These are phyloP conservation scores for Grammomys surdaster DNA, from an alignment of 2,113 vertebrate genomes.

Conservation along the genomic window DNA sequence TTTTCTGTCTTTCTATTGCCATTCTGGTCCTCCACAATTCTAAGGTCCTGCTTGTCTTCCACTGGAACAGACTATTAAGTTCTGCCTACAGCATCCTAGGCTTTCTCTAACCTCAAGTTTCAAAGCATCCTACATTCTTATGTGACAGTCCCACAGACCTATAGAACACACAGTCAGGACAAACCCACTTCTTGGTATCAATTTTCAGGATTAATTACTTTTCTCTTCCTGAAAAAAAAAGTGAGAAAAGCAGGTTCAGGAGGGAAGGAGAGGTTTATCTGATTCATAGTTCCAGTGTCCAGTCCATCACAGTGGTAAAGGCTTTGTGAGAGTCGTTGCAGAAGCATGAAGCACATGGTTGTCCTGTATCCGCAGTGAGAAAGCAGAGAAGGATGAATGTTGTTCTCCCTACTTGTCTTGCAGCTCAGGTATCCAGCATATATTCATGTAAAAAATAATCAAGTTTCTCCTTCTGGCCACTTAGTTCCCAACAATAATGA, in stretches of 20 bases:
- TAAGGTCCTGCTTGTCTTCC: neutral
- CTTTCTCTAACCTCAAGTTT: neutral
- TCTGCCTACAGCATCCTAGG: neutral
- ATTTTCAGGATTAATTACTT: neutral
- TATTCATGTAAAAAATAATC: no score
- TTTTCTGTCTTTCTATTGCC: neutral
- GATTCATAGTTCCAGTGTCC: neutral
- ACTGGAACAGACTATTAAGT: neutral
- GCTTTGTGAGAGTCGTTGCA: neutral
- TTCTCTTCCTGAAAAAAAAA: neutral
- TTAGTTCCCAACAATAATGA: no score
- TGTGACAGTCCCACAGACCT: neutral
- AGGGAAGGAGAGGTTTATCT: neutral
- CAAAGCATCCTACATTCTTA: neutral
- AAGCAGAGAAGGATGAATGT: neutral
- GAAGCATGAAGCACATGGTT: no score
- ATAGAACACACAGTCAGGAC: neutral
- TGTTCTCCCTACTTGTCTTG: neutral
- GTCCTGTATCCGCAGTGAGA: neutral
- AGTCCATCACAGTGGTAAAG: neutral
- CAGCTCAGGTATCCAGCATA: neutral
- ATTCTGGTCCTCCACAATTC: neutral
- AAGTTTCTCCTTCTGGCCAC: no score
- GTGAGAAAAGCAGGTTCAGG: neutral
- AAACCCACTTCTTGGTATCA: neutral